Evolutionary conservation across 2,113 vertebrate genomes (phyloP).

Genomic region (Hymenochirus boettgeri): DNA sequence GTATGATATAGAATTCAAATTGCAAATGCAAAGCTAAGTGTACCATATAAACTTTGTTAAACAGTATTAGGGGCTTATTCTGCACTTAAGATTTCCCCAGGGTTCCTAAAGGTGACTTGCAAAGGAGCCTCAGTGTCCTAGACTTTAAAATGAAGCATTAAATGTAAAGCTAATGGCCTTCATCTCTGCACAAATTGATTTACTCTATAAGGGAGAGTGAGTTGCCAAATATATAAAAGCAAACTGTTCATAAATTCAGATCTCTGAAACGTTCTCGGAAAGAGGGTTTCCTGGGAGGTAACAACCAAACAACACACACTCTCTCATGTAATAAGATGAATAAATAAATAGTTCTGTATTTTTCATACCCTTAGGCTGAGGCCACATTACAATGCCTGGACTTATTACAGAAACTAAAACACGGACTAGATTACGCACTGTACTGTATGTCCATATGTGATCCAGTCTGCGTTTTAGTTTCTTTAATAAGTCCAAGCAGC

Average conservation of each 20-base stretch:
- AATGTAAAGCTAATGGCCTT: slow-evolving; percentile 35
- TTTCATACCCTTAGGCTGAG: too few relatives aligned
- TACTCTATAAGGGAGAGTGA: slow-evolving; percentile 9
- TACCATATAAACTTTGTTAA: slow-evolving; percentile 3
- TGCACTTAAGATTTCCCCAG: slow-evolving; percentile 32
- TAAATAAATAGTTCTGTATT: too few relatives aligned
- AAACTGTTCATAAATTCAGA: slow-evolving; percentile 9
- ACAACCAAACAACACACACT: too few relatives aligned
- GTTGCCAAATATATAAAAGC: slow-evolving; percentile 26
- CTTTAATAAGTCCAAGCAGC: too few relatives aligned
- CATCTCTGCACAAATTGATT: slow-evolving; percentile 34
- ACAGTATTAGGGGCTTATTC: slow-evolving; percentile 14
- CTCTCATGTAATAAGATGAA: too few relatives aligned
- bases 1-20: too few relatives aligned
- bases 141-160: slow-evolving; percentile 30
- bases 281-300: slow-evolving; percentile 19
- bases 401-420: too few relatives aligned
- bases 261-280: background rate
- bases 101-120: slow-evolving; percentile 23
- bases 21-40: background rate
- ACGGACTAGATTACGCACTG: too few relatives aligned
- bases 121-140: slow-evolving; percentile 13
- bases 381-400: too few relatives aligned
- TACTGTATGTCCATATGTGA: too few relatives aligned
- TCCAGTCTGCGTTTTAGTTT: too few relatives aligned